These are phyloP conservation scores for Bufo bufo DNA, from an alignment of 2,113 vertebrate species.

Conservation along the genomic window DNA sequence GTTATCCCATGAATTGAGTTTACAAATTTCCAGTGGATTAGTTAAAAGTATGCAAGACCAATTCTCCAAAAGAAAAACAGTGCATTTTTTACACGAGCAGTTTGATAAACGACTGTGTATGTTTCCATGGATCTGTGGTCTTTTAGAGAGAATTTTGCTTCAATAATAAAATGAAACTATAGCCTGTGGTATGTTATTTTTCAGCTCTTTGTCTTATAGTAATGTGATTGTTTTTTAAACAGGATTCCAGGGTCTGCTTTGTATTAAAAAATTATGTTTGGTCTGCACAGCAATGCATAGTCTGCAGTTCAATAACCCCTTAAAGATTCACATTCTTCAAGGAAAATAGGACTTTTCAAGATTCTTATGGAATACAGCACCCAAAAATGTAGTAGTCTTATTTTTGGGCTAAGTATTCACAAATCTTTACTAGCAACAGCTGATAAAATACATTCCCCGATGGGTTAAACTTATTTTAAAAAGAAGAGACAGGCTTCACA, in stretches of 20 bases:
- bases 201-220: neutral
- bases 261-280: constrained; percentile 41
- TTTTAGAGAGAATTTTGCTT: constrained; percentile 37
- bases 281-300: constrained; percentile 17
- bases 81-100: constrained; percentile 1
- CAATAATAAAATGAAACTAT: constrained; percentile 49
- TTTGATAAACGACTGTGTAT: constrained; percentile 30
- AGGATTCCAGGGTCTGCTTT: constrained; percentile 25
- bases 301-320: constrained; percentile 8
- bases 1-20: neutral
- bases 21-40: neutral
- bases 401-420: neutral
- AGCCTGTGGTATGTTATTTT: constrained; percentile 40
- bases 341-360: neutral
- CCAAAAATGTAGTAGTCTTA: neutral
- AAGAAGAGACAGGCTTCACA: neutral
- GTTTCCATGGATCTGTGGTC: constrained; percentile 33
- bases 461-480: neutral
- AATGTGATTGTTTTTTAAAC: constrained; percentile 29
- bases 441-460: no score
- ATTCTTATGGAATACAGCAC: neutral
- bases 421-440: neutral
- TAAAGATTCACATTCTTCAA: neutral
- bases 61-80: neutral
- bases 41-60: neutral